A percentile compares a stretch with the other conserved stretches of the same genome.
Conservation (phyloP, 2,113 vertebrate genomes). For the Catagonus wagneri region DNA sequence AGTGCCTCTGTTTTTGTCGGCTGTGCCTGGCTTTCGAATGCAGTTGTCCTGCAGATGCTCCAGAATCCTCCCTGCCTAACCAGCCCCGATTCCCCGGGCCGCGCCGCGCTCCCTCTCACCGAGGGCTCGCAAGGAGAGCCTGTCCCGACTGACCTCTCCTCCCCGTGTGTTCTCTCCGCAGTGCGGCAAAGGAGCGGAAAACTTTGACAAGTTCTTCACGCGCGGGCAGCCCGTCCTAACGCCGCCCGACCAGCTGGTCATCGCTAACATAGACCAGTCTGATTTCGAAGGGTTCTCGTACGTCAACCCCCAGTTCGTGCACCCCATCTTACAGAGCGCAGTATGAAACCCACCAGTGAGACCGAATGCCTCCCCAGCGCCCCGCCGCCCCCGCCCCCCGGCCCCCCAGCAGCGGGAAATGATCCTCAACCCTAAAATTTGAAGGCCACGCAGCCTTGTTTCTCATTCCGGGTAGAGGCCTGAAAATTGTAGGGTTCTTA, state of each 20-base stretch:
- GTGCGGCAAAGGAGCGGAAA: conserved; percentile 98
- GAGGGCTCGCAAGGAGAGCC: too few species aligned
- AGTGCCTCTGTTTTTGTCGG: neutral
- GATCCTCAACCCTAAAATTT: conserved; percentile 83
- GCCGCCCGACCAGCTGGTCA: conserved; percentile 97
- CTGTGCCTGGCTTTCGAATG: conserved; percentile 59
- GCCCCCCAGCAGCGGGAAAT: neutral
- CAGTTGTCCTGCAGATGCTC: neutral
- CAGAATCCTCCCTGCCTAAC: neutral
- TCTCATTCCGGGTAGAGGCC: conserved; percentile 78
- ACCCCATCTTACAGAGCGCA: conserved; percentile 91
- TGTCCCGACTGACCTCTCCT: neutral
- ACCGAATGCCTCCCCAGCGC: conserved; percentile 36
- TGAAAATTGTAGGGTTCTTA: conserved; percentile 85
- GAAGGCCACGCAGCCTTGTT: conserved; percentile 81
- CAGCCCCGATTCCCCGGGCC: neutral
- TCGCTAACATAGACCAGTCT: conserved; percentile 98
- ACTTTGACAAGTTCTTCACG: conserved; percentile 99
- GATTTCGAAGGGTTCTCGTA: conserved; percentile 99
- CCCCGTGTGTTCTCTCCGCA: conserved; percentile 83
- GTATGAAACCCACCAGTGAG: conserved; percentile 88
- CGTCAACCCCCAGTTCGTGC: conserved; percentile 95
- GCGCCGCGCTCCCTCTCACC: accelerated
- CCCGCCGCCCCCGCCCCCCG: neutral
- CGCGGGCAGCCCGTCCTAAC: conserved; percentile 97